Evolutionary conservation across 1,140 invertebrate species (phyloP), one percentile per base, ranked within the genome.

Genomic region (Euura lappo): DNA sequence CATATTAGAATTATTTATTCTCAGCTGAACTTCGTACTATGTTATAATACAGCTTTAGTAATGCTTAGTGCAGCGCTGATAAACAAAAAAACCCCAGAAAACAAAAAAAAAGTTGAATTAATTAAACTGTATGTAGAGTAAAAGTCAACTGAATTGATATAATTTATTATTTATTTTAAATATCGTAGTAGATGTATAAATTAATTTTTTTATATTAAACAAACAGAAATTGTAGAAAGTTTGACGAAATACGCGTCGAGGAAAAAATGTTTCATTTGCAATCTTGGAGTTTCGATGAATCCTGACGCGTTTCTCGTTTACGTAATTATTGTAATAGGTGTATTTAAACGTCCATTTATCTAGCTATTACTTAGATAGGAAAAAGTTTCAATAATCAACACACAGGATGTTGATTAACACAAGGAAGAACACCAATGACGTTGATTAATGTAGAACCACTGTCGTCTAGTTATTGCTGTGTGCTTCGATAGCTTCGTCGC

Each of bases 391-490:
- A 83, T 80, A 79, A 79, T 87, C 85, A 85, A 87, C 85, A 77
- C 75, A 79, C 45, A 44, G 70, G 78, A 76, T 81, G 85, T 86
- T 86, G 84, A 86, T 85, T 82, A 28, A 83, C 73, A 84, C 82
- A 87, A 87, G 85, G 86, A 85, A 80, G 83, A 88, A 88, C 87
- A 88, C 87, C 87, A 88, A 88, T 87, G 83, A 86, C 80, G 82
- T 87, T 86, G 83, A 86, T 85, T 86, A 85, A 83, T 85, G 83
- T 85, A 83, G 80, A 80, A 76, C 84, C 82, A 86, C 81, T 28
- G 80, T 77, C 72, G 77, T 79, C 72, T 79, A 76, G 73, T 64
- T 70, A 78, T 71, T 69, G 28, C 28, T 28, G 28, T 28, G 72
- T 73, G 80, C 76, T 75, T 77, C 68, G 43, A 76, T 28, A 28